phyloP scores from a whole-genome alignment of 2,113 vertebrate genomes.

The Panthera uncia region DNA sequence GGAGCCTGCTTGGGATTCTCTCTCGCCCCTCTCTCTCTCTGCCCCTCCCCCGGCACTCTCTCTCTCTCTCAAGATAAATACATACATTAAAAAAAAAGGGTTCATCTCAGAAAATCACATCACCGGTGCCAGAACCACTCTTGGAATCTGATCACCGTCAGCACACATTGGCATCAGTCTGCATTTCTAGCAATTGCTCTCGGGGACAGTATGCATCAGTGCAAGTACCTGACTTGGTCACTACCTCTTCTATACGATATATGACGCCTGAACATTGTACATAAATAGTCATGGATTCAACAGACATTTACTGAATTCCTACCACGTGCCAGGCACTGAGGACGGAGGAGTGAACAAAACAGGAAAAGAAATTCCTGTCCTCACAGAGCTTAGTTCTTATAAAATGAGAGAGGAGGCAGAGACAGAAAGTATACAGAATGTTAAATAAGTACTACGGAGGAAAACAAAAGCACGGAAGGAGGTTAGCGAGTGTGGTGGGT shows the following conservation, averaged over 20 bases:
- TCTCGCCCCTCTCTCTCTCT: too few relatives aligned
- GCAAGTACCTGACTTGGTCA: background rate
- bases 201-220: background rate
- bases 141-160: background rate
- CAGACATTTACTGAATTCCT: background rate
- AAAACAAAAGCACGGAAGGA: background rate
- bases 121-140: background rate
- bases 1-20: too few relatives aligned
- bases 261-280: background rate
- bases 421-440: background rate
- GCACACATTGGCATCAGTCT: background rate
- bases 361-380: background rate
- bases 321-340: background rate
- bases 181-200: background rate
- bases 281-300: background rate
- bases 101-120: constrained; percentile 19
- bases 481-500: too few relatives aligned
- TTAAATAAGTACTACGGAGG: background rate
- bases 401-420: background rate
- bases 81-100: too few relatives aligned
- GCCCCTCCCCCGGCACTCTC: too few relatives aligned
- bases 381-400: background rate
- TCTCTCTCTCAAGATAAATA: too few relatives aligned
- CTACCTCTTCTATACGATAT: background rate
- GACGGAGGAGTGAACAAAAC: background rate